A percentile compares a stretch with the other conserved stretches of the same genome.
These are phyloP conservation scores for Arctia plantaginis DNA, from an alignment of 2,888 invertebrate species.

Conservation along the genomic window DNA sequence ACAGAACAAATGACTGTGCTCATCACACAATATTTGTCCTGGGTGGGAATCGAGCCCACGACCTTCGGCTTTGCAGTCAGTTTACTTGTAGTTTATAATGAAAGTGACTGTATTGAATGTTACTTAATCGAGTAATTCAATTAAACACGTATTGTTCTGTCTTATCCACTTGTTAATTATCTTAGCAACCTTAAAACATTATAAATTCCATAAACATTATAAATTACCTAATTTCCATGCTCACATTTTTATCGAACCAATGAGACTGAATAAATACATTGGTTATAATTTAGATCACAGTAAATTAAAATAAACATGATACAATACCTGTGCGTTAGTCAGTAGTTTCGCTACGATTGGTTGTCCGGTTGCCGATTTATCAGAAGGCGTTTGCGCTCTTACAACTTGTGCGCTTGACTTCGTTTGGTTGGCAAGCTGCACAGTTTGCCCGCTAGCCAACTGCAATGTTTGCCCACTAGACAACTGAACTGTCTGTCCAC, in stretches of 20 bases:
- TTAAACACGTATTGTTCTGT: neutral
- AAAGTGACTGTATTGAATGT: no score
- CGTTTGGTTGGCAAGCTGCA: conserved; percentile 74
- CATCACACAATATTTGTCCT: no score
- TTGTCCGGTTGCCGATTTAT: conserved; percentile 71
- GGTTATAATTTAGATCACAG: neutral
- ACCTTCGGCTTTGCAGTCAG: no score
- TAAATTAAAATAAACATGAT: neutral
- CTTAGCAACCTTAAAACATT: neutral
- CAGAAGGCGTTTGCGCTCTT: conserved; percentile 68
- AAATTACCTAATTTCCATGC: neutral
- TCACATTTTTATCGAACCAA: neutral
- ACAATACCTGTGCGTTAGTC: conserved; percentile 88
- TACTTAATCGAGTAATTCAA: no score
- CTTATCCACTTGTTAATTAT: no score
- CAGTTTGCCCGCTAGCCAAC: conserved; percentile 71
- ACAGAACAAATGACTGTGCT: no score
- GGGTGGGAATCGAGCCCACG: no score
- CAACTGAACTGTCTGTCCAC: conserved; percentile 73
- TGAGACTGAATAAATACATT: neutral
- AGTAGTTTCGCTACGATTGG: conserved; percentile 91
- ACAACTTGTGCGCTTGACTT: conserved; percentile 76
- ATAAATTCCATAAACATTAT: neutral
- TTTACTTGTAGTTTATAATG: no score
- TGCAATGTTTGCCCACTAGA: conserved; percentile 75